Evolutionary conservation across 2,888 invertebrate genomes (phyloP).

Genomic region (Andricus curvator): DNA sequence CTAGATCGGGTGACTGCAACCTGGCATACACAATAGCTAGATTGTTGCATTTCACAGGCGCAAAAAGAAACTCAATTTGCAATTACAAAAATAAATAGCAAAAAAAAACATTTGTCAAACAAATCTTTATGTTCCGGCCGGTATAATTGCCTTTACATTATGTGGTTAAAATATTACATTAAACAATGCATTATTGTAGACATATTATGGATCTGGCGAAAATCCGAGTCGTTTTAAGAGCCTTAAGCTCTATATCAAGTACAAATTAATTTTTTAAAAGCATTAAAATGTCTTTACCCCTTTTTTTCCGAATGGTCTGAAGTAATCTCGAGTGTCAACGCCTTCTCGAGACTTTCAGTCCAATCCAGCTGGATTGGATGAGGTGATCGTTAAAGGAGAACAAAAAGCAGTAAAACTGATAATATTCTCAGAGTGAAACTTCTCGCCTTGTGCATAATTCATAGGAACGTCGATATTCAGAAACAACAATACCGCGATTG

Average conservation of each 20-base stretch:
- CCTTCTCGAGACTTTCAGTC: background rate
- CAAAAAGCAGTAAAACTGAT: conserved; percentile 60
- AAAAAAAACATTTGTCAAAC: too few relatives aligned
- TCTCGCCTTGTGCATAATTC: conserved; percentile 62
- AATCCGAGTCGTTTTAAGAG: too few relatives aligned
- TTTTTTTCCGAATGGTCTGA: background rate
- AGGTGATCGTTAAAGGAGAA: conserved; percentile 16
- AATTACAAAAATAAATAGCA: too few relatives aligned
- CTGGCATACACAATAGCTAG: too few relatives aligned
- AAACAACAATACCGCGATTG: conserved; percentile 55
- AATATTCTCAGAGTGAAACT: conserved; percentile 55
- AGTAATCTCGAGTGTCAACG: conserved; percentile 7
- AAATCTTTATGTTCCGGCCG: too few relatives aligned
- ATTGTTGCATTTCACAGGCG: too few relatives aligned
- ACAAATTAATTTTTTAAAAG: background rate
- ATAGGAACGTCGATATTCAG: conserved; percentile 53
- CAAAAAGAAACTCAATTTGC: too few relatives aligned
- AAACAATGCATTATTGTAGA: too few relatives aligned
- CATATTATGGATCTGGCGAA: too few relatives aligned
- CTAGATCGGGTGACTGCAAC: too few relatives aligned
- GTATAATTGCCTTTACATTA: too few relatives aligned
- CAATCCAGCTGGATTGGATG: background rate
- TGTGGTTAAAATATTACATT: too few relatives aligned
- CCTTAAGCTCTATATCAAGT: background rate
- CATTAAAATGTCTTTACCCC: background rate